Conservation (phyloP, 2,113 vertebrate species). For the Natator depressus region DNA sequence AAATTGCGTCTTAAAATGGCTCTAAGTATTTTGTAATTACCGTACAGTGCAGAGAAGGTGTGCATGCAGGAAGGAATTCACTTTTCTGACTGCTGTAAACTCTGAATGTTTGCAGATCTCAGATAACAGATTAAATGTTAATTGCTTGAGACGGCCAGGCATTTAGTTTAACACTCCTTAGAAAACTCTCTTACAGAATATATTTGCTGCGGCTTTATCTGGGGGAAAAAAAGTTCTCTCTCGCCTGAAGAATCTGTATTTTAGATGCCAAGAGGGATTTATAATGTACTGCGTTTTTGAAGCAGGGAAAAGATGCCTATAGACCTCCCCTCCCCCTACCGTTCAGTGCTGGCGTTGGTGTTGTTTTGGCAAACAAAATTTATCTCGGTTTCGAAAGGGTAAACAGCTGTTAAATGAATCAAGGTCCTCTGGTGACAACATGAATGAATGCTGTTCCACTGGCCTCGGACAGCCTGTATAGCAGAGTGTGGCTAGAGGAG, state of each 20-base stretch:
- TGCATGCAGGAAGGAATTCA: slow-evolving; percentile 37
- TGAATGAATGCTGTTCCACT: background rate
- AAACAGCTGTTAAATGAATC: slow-evolving; percentile 45
- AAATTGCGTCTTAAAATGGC: background rate
- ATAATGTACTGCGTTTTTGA: slow-evolving; percentile 3
- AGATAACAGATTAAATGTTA: slow-evolving; percentile 71
- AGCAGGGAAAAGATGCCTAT: background rate
- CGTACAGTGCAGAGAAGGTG: background rate
- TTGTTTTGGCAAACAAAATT: slow-evolving; percentile 11
- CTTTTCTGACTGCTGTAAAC: slow-evolving; percentile 41
- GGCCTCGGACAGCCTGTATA: background rate
- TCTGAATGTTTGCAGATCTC: slow-evolving; percentile 54
- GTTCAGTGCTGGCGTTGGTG: slow-evolving; percentile 24
- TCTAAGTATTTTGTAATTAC: background rate
- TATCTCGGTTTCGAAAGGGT: background rate
- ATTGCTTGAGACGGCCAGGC: slow-evolving; percentile 63
- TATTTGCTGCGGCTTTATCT: slow-evolving; percentile 48
- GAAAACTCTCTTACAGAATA: slow-evolving; percentile 20
- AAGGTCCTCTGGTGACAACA: background rate
- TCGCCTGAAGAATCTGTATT: background rate
- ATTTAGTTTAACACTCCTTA: slow-evolving; percentile 67
- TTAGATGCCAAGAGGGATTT: background rate
- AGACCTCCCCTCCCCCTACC: slow-evolving; percentile 26
- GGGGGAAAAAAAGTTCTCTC: slow-evolving; percentile 31
- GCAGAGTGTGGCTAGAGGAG: background rate